Evolutionary conservation across 2,113 vertebrate genomes (phyloP).

Genomic region (Tenrec ecaudatus): DNA sequence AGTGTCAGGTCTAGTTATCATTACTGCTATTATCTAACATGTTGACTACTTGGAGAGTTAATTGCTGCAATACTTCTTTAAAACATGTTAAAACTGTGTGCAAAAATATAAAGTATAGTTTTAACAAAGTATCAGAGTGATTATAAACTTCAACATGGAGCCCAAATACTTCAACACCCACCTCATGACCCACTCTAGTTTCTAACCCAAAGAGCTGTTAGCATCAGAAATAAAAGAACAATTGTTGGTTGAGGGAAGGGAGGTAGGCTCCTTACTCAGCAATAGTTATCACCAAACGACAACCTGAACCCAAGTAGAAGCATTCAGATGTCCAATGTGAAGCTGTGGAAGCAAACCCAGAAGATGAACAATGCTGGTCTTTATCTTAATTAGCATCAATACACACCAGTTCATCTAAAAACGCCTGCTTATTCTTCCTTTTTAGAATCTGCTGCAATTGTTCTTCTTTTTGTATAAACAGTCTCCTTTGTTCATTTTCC

Average conservation of each 20-base stretch:
- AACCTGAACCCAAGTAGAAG: not conserved
- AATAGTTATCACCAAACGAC: not conserved
- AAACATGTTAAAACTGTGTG: slow-evolving; percentile 31
- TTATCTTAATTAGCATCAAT: not conserved
- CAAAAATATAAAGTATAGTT: slow-evolving; percentile 39
- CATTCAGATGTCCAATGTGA: slow-evolving; percentile 15
- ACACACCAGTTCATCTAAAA: slow-evolving; percentile 97
- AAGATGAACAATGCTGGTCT: not conserved
- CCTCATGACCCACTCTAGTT: not conserved
- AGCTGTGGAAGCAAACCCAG: not conserved
- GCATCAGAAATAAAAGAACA: slow-evolving; percentile 33
- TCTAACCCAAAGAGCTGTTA: not conserved
- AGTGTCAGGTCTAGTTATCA: no score
- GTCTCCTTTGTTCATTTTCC: slow-evolving; percentile 91
- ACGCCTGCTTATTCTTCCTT: slow-evolving; percentile 96
- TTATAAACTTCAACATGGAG: slow-evolving; percentile 17
- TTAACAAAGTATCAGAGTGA: slow-evolving; percentile 7
- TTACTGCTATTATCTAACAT: slow-evolving; percentile 18
- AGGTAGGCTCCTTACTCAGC: not conserved
- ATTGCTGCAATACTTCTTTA: slow-evolving; percentile 53
- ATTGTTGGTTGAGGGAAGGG: not conserved
- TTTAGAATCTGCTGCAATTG: slow-evolving; percentile 94
- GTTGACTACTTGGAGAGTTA: not conserved
- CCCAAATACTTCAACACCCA: slow-evolving; percentile 10
- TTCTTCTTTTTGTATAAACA: slow-evolving; percentile 94